phyloP scores from a whole-genome alignment of 2,797 vertebrate genomes.

The Alosa sapidissima region DNA sequence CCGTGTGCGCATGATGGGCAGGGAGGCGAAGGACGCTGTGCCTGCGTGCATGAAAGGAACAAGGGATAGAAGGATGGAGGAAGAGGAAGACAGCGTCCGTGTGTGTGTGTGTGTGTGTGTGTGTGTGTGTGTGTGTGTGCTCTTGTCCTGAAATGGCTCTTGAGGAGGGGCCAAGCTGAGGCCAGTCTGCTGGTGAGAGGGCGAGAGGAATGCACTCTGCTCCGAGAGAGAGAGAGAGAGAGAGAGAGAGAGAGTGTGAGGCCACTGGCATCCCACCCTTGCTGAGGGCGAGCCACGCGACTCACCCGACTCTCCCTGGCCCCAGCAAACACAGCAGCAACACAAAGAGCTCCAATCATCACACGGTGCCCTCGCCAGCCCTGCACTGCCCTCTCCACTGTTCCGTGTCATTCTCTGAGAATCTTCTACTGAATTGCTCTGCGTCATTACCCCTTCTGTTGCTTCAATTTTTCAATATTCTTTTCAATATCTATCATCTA shows the following conservation, averaged over 20 bases:
- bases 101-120: not conserved
- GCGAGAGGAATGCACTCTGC: not conserved
- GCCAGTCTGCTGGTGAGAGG: slow-evolving; percentile 16
- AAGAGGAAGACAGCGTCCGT: not conserved
- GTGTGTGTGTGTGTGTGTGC: not conserved
- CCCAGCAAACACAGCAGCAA: not conserved
- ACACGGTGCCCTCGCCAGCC: not conserved
- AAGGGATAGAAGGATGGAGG: not conserved
- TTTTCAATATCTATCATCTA: not conserved
- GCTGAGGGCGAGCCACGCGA: not conserved
- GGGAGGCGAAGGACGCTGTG: not conserved
- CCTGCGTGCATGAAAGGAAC: not conserved
- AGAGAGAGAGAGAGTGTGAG: not conserved
- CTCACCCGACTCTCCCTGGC: not conserved
- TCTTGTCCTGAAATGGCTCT: slow-evolving; percentile 21
- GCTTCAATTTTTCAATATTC: not conserved
- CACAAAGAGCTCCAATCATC: not conserved
- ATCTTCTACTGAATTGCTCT: not conserved
- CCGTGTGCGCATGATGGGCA: not conserved
- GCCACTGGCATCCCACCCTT: not conserved
- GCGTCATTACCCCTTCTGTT: not conserved
- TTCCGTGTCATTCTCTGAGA: not conserved
- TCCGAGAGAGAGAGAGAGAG: not conserved
- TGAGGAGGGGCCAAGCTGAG: slow-evolving; percentile 3
- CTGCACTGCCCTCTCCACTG: not conserved